Evolutionary conservation across 2,113 vertebrate genomes (phyloP).

Genomic region (Laterallus jamaicensis): DNA sequence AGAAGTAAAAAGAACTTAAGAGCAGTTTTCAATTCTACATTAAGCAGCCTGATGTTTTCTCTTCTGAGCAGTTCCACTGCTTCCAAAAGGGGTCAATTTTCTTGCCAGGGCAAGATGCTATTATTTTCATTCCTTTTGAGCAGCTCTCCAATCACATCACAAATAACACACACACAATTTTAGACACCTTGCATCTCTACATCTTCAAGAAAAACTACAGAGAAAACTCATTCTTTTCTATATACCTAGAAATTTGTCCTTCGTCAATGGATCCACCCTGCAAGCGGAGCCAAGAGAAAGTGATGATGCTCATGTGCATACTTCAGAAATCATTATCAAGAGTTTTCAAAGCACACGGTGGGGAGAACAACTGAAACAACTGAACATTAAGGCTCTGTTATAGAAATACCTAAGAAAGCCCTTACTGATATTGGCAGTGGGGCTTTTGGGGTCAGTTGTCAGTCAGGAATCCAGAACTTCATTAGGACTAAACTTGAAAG

Average conservation of each 20-base stretch:
- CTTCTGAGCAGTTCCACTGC: not conserved
- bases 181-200: not conserved
- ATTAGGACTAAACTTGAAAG: not conserved
- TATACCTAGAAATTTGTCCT: not conserved
- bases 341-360: not conserved
- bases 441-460: not conserved
- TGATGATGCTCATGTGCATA: not conserved
- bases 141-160: not conserved
- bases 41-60: not conserved
- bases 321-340: not conserved
- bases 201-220: not conserved
- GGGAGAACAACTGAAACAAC: not conserved
- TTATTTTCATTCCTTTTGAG: not conserved
- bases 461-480: not conserved
- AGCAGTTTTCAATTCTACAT: not conserved
- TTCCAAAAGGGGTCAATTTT: not conserved
- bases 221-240: not conserved
- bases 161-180: not conserved
- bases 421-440: not conserved
- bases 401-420: not conserved
- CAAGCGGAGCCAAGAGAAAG: not conserved
- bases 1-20: not conserved
- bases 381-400: not conserved
- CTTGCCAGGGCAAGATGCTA: not conserved
- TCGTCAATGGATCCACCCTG: not conserved